A percentile compares a stretch with the other conserved stretches of the same genome.
Conservation (phyloP, 2,888 invertebrate genomes). For the Drosophila buzzatii region DNA sequence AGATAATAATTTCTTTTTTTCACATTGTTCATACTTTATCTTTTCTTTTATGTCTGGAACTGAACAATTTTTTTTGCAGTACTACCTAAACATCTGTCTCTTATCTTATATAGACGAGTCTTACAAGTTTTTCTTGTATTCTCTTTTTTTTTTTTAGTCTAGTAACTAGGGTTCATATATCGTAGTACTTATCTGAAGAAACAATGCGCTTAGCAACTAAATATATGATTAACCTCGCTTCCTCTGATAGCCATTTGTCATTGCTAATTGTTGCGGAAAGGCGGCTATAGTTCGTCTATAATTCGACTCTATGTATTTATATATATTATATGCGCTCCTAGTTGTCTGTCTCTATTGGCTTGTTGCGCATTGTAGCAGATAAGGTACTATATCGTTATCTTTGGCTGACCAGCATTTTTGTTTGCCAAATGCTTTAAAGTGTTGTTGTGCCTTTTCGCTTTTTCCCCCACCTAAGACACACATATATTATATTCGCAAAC, state of each 20-base stretch:
- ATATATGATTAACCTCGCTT: neutral
- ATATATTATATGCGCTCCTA: neutral
- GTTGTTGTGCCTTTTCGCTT: constrained; percentile 13
- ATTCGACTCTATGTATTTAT: neutral
- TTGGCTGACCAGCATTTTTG: constrained; percentile 56
- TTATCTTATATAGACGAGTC: neutral
- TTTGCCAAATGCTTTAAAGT: constrained; percentile 66
- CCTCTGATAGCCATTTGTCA: constrained; percentile 25
- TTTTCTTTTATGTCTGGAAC: neutral
- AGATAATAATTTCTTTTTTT: neutral
- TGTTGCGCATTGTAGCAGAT: constrained; percentile 53
- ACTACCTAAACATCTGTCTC: neutral
- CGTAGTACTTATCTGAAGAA: constrained; percentile 15
- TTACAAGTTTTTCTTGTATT: constrained; percentile 8
- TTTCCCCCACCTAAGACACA: constrained; percentile 1
- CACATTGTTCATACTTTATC: neutral
- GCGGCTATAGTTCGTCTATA: constrained; percentile 1
- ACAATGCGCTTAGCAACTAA: constrained; percentile 31
- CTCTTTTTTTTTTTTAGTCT: neutral
- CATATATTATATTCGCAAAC: constrained; percentile 60
- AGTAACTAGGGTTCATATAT: neutral
- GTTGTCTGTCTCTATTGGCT: constrained; percentile 42
- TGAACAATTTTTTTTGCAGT: neutral
- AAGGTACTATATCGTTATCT: constrained; percentile 71
- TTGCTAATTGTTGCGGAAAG: constrained; percentile 15